phyloP scores from a whole-genome alignment of 2,797 vertebrate genomes.

The Gymnoscopelus microlampas region DNA sequence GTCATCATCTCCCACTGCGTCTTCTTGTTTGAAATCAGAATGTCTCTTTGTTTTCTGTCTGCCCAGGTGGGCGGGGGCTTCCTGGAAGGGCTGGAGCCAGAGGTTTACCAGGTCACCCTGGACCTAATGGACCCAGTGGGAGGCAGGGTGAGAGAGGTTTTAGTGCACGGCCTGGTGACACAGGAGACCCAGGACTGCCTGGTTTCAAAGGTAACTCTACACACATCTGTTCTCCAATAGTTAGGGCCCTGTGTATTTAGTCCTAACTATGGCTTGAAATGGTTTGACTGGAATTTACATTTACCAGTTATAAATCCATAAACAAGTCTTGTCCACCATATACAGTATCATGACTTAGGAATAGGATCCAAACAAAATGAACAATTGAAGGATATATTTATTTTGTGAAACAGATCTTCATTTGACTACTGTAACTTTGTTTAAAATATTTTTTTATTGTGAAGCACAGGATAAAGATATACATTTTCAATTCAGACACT shows the following conservation, averaged over 20 bases:
- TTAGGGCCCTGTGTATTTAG: neutral
- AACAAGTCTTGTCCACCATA: too few relatives aligned
- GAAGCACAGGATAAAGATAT: too few relatives aligned
- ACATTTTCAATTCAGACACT: too few relatives aligned
- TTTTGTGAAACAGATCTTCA: too few relatives aligned
- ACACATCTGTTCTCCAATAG: neutral
- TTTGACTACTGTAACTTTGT: too few relatives aligned
- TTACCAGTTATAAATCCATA: too few relatives aligned
- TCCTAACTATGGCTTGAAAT: too few relatives aligned
- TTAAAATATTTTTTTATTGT: too few relatives aligned
- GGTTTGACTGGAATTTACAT: too few relatives aligned
- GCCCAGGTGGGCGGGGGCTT: constrained; percentile 50
- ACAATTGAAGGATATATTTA: too few relatives aligned
- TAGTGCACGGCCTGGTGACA: constrained; percentile 39
- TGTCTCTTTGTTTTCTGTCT: constrained; percentile 20
- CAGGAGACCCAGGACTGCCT: constrained; percentile 48
- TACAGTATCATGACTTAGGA: too few relatives aligned
- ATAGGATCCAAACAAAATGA: too few relatives aligned
- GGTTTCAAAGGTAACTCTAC: constrained; percentile 59
- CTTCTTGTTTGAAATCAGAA: neutral
- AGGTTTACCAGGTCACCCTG: constrained; percentile 41
- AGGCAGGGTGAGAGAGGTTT: constrained; percentile 60
- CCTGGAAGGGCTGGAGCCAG: constrained; percentile 33
- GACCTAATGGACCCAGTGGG: constrained; percentile 55
- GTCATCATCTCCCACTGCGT: neutral